phyloP scores from a whole-genome alignment of 2,113 vertebrate genomes.

The Riparia riparia region DNA sequence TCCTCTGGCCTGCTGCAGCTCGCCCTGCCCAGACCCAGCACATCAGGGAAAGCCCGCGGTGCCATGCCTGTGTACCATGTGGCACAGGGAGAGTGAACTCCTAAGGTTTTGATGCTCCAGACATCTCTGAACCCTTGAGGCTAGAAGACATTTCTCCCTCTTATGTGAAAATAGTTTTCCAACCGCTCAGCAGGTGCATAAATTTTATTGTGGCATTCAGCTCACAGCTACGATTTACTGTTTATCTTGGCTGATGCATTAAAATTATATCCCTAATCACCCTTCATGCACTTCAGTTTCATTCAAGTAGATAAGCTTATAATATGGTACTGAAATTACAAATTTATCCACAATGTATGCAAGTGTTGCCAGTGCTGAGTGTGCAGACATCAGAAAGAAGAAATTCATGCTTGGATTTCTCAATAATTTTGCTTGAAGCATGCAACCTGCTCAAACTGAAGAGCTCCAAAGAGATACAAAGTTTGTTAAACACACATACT shows the following conservation, averaged over 20 bases:
- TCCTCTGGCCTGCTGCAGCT: background rate
- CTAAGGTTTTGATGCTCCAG: background rate
- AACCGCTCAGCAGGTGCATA: background rate
- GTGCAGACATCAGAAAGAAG: background rate
- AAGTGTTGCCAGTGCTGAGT: background rate
- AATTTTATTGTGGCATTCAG: background rate
- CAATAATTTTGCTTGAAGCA: slow-evolving; percentile 19
- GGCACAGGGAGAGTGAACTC: fast-evolving
- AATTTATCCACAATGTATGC: background rate
- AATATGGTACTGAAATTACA: background rate
- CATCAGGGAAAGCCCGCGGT: fast-evolving
- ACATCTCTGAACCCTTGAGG: background rate
- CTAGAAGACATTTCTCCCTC: background rate
- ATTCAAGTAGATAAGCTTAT: slow-evolving; percentile 23
- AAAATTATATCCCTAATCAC: slow-evolving; percentile 34
- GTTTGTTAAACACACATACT: background rate
- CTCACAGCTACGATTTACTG: background rate
- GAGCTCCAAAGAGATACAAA: background rate
- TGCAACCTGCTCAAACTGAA: background rate
- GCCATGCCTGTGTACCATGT: fast-evolving
- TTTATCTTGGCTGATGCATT: slow-evolving; percentile 24
- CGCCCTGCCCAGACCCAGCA: background rate
- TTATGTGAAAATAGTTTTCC: background rate
- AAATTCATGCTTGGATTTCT: background rate
- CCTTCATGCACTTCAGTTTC: slow-evolving; percentile 15